These are phyloP conservation scores for Chaetogeoica ovagalla DNA, from an alignment of 2,888 invertebrate species.

Conservation along the genomic window DNA sequence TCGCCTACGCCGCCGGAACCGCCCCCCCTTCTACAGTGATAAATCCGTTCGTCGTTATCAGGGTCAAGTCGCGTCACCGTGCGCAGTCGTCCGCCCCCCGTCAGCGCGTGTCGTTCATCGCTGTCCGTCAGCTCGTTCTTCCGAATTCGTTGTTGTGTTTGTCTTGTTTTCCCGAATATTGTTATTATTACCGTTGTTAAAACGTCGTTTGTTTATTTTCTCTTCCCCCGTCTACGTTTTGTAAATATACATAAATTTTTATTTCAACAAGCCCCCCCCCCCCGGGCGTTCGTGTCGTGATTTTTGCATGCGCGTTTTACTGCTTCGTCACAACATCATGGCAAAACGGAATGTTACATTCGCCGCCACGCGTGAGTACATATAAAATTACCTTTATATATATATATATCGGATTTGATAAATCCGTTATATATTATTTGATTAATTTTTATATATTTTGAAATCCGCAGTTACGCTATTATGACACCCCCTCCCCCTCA, in stretches of 20 bases:
- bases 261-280: too few species aligned
- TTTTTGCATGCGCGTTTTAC: neutral
- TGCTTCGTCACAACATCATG: neutral
- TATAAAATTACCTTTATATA: neutral
- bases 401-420: neutral
- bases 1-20: neutral
- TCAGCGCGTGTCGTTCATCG: neutral
- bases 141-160: neutral
- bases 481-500: too few species aligned
- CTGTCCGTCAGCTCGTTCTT: neutral
- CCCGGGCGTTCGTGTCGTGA: too few species aligned
- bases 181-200: too few species aligned
- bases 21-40: neutral
- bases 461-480: too few species aligned
- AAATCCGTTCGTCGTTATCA: constrained; percentile 25
- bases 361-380: neutral
- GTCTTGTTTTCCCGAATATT: too few species aligned
- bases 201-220: too few species aligned
- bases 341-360: neutral
- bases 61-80: constrained; percentile 2
- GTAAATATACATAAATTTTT: too few species aligned
- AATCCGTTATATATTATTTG: too few species aligned
- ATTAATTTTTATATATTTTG: too few species aligned
- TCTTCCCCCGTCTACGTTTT: too few species aligned
- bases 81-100: neutral